Base-by-base conservation (phyloP, 2,113 vertebrate genomes). In the Eretmochelys imbricata region DNA sequence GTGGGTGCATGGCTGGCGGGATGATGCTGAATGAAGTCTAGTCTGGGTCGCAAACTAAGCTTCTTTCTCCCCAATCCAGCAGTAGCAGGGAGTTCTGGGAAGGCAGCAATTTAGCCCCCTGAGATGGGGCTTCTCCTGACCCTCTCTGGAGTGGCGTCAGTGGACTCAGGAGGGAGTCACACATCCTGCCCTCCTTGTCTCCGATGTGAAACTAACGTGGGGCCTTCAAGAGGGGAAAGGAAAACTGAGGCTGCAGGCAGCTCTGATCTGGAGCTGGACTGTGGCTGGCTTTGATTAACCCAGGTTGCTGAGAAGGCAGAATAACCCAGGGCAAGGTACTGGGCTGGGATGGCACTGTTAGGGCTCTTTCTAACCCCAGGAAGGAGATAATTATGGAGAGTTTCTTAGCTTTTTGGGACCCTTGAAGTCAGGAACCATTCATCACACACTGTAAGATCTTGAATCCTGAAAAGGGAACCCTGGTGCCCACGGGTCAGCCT, bases 11-110 rank as follows among this genome's bases (percentile, higher is more conserved):
- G 51, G 24, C 78, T 85, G 62, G 57, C 53, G 20, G 29, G 53
- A 91, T 80, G 50, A 62, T 10, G n/a, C 84, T 59, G 54, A 20
- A 35, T 17, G 14, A 31, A 35, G 35, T 65, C 27, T 59, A 59
- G 27, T 59, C 27, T 59, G 57, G 2, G 57, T 13, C 59, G 2
- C 59, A 65, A 65, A 65, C 13, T 35, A 35, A 65, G 31, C 14
- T 31, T 31, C 59, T 31, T 65, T 65, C 29, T 65, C 31, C 31
- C 31, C 59, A 65, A 13, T 65, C 31, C 59, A 35, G 31, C 12
- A 59, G 27, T 29, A 27, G 25, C 57, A 62, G 57, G 57, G 29
- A 62, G 57, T 62, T 27, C 57, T 0, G 0, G 22, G n/a, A 8
- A 87, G 42, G 22, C 0, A 0, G 3, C 65, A 69, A 46, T 22